Percentiles rank a stretch among this genome's conserved stretches.
Evolutionary conservation across 2,888 invertebrate genomes (phyloP).

Genomic region (Acleris holmiana): DNA sequence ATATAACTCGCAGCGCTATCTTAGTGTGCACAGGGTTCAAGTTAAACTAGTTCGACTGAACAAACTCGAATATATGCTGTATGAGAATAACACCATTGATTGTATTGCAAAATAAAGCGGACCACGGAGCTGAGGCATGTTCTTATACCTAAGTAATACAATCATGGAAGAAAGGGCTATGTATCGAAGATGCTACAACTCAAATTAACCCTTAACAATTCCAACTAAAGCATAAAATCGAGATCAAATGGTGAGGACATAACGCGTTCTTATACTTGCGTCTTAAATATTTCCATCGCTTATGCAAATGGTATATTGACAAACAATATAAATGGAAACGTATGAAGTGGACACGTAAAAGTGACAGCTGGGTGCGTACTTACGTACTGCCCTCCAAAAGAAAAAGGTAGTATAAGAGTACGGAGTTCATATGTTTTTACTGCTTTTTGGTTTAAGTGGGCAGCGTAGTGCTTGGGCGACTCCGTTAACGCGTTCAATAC

Average conservation of each 20-base stretch:
- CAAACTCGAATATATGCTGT: too few relatives aligned
- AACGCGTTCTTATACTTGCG: too few relatives aligned
- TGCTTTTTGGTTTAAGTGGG: neutral
- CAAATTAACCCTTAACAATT: too few relatives aligned
- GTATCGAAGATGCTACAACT: too few relatives aligned
- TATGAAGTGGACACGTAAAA: conserved; percentile 71
- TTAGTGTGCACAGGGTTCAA: too few relatives aligned
- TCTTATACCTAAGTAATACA: conserved; percentile 54
- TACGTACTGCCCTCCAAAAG: neutral
- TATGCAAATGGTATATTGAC: conserved; percentile 74
- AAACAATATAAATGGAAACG: conserved; percentile 74
- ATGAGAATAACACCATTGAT: conserved; percentile 45
- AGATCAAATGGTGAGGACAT: too few relatives aligned
- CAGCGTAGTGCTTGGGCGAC: neutral
- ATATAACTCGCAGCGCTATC: too few relatives aligned
- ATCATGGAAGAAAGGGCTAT: too few relatives aligned
- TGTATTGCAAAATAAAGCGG: conserved; percentile 77
- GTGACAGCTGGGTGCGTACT: conserved; percentile 54
- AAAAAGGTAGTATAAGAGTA: too few relatives aligned
- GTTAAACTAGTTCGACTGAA: too few relatives aligned
- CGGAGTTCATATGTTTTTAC: too few relatives aligned
- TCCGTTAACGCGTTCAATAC: conserved; percentile 2
- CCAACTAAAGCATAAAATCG: too few relatives aligned
- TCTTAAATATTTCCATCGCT: conserved; percentile 61
- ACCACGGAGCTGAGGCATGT: conserved; percentile 53